Conservation (phyloP, 2,113 vertebrate genomes). For the Ageneiosus marmoratus region DNA sequence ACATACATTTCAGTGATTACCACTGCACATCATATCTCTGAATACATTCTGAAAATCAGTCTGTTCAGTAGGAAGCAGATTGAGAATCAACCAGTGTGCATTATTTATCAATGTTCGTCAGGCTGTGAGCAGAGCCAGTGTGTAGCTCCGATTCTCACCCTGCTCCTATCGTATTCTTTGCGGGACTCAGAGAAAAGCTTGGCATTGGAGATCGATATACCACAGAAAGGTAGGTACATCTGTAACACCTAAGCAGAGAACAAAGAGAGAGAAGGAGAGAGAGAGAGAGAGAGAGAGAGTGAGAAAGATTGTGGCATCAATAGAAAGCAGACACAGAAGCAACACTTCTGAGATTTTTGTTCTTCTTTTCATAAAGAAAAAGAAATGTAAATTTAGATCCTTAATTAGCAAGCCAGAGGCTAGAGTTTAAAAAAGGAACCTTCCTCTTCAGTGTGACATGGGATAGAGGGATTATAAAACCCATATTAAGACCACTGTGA, state of each 20-base stretch:
- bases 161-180: constrained; percentile 75
- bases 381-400: neutral
- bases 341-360: neutral
- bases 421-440: neutral
- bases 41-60: constrained; percentile 1
- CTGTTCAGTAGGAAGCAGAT: constrained; percentile 18
- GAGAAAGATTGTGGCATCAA: neutral
- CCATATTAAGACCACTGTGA: neutral
- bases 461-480: neutral
- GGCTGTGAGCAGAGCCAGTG: constrained; percentile 16
- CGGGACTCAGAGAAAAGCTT: constrained; percentile 78
- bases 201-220: constrained; percentile 75
- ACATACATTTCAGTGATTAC: neutral
- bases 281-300: constrained; percentile 5
- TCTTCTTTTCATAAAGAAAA: neutral
- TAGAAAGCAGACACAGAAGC: neutral
- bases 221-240: constrained; percentile 77
- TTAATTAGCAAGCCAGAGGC: neutral
- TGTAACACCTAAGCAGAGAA: constrained; percentile 69
- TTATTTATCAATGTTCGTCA: constrained; percentile 40
- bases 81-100: constrained; percentile 35
- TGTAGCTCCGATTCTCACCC: constrained; percentile 61
- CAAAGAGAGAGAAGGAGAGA: neutral
- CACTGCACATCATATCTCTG: neutral
- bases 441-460: neutral